phyloP scores from a whole-genome alignment of 2,797 vertebrate species.

The Balearica regulorum region DNA sequence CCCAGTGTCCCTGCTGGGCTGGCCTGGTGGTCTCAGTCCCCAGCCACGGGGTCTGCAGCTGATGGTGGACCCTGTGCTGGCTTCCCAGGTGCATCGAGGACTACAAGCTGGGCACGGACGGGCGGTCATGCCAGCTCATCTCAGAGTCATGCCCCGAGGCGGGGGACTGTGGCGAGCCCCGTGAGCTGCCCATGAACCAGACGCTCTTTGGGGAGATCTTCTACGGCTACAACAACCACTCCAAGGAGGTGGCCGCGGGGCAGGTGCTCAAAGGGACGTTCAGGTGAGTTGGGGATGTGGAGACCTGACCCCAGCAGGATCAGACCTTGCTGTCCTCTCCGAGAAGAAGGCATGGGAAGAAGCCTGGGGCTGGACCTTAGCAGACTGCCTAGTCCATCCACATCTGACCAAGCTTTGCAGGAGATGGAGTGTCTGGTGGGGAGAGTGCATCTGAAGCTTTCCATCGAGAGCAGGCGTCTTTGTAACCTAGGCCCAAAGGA shows the following conservation, averaged over 20 bases:
- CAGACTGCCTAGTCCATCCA: neutral
- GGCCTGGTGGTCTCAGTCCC: neutral
- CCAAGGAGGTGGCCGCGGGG: constrained; percentile 84
- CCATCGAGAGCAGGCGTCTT: neutral
- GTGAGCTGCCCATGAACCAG: constrained; percentile 93
- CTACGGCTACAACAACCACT: constrained; percentile 97
- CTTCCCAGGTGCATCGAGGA: constrained; percentile 91
- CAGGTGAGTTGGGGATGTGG: constrained; percentile 76
- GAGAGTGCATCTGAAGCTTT: neutral
- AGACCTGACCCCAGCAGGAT: neutral
- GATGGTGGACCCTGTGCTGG: neutral
- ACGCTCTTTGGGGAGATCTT: constrained; percentile 95
- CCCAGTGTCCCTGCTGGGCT: neutral
- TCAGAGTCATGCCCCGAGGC: constrained; percentile 88
- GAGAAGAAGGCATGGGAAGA: neutral
- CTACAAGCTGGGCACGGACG: constrained; percentile 90
- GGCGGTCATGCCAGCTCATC: constrained; percentile 90
- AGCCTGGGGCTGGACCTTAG: neutral
- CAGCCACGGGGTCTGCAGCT: neutral
- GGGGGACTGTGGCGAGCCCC: constrained; percentile 85
- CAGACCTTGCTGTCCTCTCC: neutral
- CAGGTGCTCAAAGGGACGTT: constrained; percentile 95
- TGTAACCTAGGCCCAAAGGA: neutral
- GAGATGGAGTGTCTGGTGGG: neutral
- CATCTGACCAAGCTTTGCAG: neutral